These are phyloP conservation scores for Orgyia antiqua DNA, from an alignment of 2,888 invertebrate genomes.

Conservation along the genomic window DNA sequence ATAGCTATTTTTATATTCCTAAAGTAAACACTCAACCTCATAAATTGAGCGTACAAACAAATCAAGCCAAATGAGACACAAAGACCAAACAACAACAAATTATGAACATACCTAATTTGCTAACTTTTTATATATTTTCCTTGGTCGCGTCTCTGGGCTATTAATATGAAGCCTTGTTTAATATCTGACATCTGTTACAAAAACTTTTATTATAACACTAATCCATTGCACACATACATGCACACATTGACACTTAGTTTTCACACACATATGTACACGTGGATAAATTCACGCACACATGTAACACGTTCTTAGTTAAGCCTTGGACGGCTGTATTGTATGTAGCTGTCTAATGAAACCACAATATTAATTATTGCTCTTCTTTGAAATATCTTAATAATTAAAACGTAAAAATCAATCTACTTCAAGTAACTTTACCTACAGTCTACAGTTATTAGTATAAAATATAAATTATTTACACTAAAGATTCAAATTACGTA, in stretches of 20 bases:
- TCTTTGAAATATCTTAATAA: constrained; percentile 6
- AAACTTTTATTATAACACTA: constrained; percentile 78
- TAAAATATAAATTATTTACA: too few species aligned
- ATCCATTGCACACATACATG: constrained; percentile 68
- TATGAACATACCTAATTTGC: constrained; percentile 61
- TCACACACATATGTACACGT: constrained; percentile 30
- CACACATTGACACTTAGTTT: constrained; percentile 33
- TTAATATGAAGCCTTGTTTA: constrained; percentile 75
- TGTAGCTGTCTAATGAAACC: constrained; percentile 26
- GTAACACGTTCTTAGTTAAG: constrained; percentile 62
- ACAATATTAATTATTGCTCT: constrained; percentile 6
- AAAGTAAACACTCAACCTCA: constrained; percentile 17
- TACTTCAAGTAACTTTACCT: too few species aligned
- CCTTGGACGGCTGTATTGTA: constrained; percentile 47
- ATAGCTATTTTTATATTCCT: too few species aligned
- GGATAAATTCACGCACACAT: constrained; percentile 23
- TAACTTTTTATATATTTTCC: constrained; percentile 74
- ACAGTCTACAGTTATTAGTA: too few species aligned
- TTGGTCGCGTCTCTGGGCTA: constrained; percentile 60
- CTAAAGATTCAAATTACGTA: too few species aligned
- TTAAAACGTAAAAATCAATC: too few species aligned
- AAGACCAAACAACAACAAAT: constrained; percentile 52
- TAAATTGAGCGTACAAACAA: constrained; percentile 50
- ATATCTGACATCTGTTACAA: constrained; percentile 78
- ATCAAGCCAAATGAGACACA: constrained; percentile 46